Evolutionary conservation across 2,797 vertebrate genomes (phyloP).

Genomic region (Clarias pachynema): DNA sequence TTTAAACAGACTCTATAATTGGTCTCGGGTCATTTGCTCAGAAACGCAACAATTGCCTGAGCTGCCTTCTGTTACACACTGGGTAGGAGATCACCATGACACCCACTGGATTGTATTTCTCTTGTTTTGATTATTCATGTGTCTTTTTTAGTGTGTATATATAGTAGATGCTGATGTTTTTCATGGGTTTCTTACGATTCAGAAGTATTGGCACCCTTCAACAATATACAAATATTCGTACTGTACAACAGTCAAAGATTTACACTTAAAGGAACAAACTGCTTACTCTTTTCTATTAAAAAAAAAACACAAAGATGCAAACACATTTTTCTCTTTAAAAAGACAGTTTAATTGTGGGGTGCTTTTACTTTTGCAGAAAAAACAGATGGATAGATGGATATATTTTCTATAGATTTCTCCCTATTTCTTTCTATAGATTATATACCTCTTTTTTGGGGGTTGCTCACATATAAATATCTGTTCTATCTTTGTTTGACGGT

Average conservation of each 20-base stretch:
- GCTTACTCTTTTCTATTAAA: neutral
- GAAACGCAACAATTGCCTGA: neutral
- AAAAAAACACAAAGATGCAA: too few relatives aligned
- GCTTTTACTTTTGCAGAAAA: neutral
- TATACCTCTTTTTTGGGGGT: neutral
- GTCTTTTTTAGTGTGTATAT: neutral
- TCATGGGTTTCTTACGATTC: neutral
- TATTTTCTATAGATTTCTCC: too few relatives aligned
- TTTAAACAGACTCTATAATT: neutral
- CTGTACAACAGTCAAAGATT: neutral
- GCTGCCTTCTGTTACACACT: neutral
- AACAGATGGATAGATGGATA: too few relatives aligned
- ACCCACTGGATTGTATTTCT: neutral
- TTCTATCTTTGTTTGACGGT: neutral
- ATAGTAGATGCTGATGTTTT: neutral
- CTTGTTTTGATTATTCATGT: neutral
- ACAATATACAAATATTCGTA: neutral
- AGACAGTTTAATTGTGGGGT: neutral
- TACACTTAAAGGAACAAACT: neutral
- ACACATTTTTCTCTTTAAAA: neutral
- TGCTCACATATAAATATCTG: neutral
- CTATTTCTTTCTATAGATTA: too few relatives aligned
- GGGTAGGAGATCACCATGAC: neutral
- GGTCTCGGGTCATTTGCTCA: too few relatives aligned
- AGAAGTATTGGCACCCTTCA: neutral